A percentile compares a stretch with the other conserved stretches of the same genome.
Evolutionary conservation across 2,797 vertebrate genomes (phyloP).

Genomic region (Anniella stebbinsi): DNA sequence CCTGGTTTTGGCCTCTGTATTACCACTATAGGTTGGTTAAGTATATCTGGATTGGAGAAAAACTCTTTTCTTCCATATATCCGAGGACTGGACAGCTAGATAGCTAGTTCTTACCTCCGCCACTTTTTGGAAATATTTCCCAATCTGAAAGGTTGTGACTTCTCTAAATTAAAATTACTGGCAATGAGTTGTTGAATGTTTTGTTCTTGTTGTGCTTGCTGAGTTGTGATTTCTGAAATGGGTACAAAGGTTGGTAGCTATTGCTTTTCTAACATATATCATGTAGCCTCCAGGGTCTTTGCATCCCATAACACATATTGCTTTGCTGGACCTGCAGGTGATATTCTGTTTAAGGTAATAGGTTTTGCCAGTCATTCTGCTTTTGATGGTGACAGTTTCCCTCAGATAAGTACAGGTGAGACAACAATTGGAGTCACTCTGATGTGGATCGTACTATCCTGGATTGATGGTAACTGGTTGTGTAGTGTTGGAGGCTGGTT

Average conservation of each 20-base stretch:
- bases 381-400: background rate
- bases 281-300: background rate
- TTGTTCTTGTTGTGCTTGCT: background rate
- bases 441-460: background rate
- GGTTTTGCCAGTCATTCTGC: background rate
- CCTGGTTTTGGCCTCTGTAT: too few species aligned
- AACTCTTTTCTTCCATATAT: background rate
- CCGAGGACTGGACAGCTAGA: background rate
- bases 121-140: background rate
- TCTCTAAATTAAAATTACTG: background rate
- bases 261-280: background rate
- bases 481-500: background rate
- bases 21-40: background rate
- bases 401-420: background rate
- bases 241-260: background rate
- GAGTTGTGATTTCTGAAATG: background rate
- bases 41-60: background rate
- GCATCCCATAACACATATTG: background rate
- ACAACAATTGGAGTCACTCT: background rate
- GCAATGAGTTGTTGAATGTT: background rate
- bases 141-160: background rate
- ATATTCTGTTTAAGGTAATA: constrained; percentile 6
- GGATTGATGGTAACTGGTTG: background rate
- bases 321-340: background rate
- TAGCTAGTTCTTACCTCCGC: background rate